These are phyloP conservation scores for Drosophila repleta DNA, from an alignment of 1,140 invertebrate species.

Conservation along the genomic window DNA sequence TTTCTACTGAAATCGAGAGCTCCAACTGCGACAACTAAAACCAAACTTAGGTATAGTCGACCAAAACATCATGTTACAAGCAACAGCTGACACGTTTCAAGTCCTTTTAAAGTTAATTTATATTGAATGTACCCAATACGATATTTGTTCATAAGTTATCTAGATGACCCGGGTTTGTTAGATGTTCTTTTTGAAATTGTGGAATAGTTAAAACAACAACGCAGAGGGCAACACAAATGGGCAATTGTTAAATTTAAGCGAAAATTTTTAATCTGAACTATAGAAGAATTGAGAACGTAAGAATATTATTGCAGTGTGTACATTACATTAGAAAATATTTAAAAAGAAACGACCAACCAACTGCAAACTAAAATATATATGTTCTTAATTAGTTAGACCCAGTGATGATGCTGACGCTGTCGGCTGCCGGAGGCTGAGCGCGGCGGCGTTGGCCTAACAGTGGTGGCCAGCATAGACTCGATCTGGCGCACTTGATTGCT, in stretches of 20 bases:
- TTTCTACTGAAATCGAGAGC: constrained; percentile 88
- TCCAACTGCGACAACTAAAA: constrained; percentile 33
- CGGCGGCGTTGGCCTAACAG: constrained; percentile 37
- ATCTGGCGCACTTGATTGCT: constrained; percentile 74
- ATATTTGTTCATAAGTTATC: constrained; percentile 40
- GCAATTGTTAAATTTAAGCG: constrained; percentile 71
- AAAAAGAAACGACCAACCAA: constrained; percentile 25
- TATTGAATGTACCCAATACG: constrained; percentile 39
- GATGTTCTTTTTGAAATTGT: constrained; percentile 18
- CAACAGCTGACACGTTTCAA: constrained; percentile 32
- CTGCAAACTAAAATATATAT: constrained; percentile 13
- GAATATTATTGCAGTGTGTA: constrained; percentile 69
- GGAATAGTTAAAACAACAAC: constrained; percentile 22
- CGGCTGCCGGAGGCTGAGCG: constrained; percentile 32
- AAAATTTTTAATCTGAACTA: constrained; percentile 77
- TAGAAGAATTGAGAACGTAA: constrained; percentile 78
- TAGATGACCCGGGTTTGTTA: constrained; percentile 19
- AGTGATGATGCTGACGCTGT: constrained; percentile 36
- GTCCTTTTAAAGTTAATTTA: constrained; percentile 41
- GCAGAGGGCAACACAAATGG: constrained; percentile 11
- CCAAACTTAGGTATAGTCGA: constrained; percentile 44
- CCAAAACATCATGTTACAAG: constrained; percentile 34
- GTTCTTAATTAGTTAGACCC: constrained; percentile 35
- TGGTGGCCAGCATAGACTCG: constrained; percentile 64
- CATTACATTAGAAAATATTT: constrained; percentile 37